Conservation (phyloP, 2,888 invertebrate species). For the Seira sanloemensis region DNA sequence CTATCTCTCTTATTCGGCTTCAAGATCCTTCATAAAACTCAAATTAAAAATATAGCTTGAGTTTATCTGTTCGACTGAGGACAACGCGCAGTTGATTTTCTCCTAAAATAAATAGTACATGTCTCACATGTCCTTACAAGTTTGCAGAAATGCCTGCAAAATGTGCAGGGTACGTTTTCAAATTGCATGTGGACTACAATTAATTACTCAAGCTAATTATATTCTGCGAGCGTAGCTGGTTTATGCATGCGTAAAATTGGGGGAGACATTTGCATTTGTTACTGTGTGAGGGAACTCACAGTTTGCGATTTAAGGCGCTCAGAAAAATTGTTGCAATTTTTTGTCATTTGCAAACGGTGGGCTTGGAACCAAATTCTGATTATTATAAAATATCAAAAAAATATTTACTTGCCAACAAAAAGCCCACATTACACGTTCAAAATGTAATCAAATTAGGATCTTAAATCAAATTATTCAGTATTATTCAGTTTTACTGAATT, state of each 20-base stretch:
- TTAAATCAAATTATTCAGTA: too few species aligned
- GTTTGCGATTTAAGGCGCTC: too few species aligned
- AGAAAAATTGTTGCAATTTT: too few species aligned
- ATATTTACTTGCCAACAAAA: too few species aligned
- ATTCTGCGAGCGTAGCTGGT: conserved; percentile 2
- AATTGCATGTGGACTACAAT: conserved; percentile 1
- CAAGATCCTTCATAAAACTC: background rate
- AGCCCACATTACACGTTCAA: too few species aligned
- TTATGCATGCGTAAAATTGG: conserved; percentile 9
- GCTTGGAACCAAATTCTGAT: too few species aligned
- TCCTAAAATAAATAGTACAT: too few species aligned
- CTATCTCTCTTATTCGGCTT: background rate
- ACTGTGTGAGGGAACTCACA: background rate
- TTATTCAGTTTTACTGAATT: too few species aligned
- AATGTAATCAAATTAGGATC: too few species aligned
- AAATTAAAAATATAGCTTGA: background rate
- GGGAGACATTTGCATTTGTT: too few species aligned
- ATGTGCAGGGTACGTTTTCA: background rate
- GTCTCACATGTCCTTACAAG: background rate
- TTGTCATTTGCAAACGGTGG: too few species aligned
- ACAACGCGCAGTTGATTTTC: background rate
- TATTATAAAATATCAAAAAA: too few species aligned
- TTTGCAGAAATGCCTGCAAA: background rate
- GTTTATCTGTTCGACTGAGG: background rate
- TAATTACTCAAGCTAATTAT: conserved; percentile 9